These are phyloP conservation scores for Anastrepha obliqua DNA, from an alignment of 1,140 invertebrate genomes.

Conservation along the genomic window DNA sequence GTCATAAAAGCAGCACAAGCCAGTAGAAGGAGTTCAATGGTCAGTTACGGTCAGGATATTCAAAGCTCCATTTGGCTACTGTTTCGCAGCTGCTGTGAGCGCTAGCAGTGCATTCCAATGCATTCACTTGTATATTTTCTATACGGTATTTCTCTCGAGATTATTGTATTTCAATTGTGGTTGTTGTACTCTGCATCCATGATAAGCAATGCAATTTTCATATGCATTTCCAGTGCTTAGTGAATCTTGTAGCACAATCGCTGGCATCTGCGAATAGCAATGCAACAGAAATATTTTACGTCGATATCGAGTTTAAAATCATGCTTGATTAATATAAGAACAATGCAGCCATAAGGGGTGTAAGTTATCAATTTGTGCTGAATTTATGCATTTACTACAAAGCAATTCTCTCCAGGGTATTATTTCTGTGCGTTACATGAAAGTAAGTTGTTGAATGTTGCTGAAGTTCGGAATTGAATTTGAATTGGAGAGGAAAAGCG, in stretches of 20 bases:
- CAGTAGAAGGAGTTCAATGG: not conserved
- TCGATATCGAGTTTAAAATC: not conserved
- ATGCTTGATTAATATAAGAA: not conserved
- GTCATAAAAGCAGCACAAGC: not conserved
- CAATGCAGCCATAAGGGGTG: not conserved
- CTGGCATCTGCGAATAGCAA: not conserved
- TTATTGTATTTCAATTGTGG: not conserved
- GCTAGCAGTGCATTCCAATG: not conserved
- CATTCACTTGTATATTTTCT: not conserved
- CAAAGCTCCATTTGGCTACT: not conserved
- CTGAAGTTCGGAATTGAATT: too few species aligned
- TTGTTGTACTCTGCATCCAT: not conserved
- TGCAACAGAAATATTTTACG: not conserved
- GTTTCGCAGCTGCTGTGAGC: not conserved
- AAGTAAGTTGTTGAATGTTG: too few species aligned
- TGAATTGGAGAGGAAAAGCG: too few species aligned
- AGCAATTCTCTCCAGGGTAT: not conserved
- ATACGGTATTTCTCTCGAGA: not conserved
- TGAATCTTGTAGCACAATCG: not conserved
- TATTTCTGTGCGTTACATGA: not conserved
- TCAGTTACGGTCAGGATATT: not conserved
- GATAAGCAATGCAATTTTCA: conserved; percentile 18
- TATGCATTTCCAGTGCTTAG: conserved; percentile 2
- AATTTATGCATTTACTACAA: not conserved
- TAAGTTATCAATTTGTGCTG: conserved; percentile 6